Percentiles rank a stretch among this genome's conserved stretches.
Conservation (phyloP, 2,113 vertebrate genomes). For the Hassar affinis region DNA sequence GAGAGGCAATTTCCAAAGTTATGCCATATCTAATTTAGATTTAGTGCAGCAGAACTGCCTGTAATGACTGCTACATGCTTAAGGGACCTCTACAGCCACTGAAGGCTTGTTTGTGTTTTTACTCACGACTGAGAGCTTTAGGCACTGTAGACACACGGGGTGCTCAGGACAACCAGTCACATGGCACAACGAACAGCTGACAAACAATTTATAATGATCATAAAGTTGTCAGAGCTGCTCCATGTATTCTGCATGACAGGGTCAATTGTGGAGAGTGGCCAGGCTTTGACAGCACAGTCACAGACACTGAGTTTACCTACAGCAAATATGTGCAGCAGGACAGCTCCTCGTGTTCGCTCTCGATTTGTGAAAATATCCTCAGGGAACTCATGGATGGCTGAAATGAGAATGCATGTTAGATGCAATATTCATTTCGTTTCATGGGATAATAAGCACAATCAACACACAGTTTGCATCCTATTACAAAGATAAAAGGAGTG, state of each 20-base stretch:
- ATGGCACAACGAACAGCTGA: constrained; percentile 18
- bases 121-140: not conserved
- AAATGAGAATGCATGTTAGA: constrained; percentile 57
- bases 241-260: constrained; percentile 27
- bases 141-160: not conserved
- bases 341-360: constrained; percentile 77
- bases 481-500: not conserved
- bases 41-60: not conserved
- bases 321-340: constrained; percentile 81
- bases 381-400: constrained; percentile 86
- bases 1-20: too few species aligned
- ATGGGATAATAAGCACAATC: not conserved
- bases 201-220: constrained; percentile 46
- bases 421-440: not conserved
- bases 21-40: not conserved
- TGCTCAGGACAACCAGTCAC: constrained; percentile 27
- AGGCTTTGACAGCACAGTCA: constrained; percentile 30
- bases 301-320: constrained; percentile 67
- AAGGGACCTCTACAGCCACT: not conserved
- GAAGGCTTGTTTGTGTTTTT: constrained; percentile 17
- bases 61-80: not conserved
- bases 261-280: not conserved
- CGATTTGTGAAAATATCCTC: constrained; percentile 81
- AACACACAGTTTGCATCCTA: not conserved
- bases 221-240: constrained; percentile 34